A percentile compares a stretch with the other conserved stretches of the same genome.
Conservation (phyloP, 53 echinoderm and acorn worm genomes). For the Glandiceps talaboti region DNA sequence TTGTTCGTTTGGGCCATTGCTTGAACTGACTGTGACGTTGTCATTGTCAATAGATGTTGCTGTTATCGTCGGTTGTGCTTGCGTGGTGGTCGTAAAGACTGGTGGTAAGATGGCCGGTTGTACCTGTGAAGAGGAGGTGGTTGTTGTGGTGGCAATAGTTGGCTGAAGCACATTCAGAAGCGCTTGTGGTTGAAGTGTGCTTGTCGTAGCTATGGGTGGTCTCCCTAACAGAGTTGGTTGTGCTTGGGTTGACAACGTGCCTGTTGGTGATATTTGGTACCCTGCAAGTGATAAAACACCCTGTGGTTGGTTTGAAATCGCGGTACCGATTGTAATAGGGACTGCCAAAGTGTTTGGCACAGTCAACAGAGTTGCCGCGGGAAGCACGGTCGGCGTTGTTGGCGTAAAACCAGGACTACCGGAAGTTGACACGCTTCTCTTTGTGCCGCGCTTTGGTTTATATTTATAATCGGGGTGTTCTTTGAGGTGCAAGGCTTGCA, state of each 20-base stretch:
- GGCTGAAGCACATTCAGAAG: neutral
- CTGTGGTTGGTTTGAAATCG: neutral
- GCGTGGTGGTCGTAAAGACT: neutral
- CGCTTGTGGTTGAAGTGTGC: neutral
- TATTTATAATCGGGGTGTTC: neutral
- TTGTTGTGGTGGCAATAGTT: neutral
- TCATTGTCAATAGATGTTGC: neutral
- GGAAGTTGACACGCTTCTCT: too few relatives aligned
- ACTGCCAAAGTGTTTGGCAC: neutral
- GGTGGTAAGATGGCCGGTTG: neutral
- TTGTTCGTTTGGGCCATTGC: neutral
- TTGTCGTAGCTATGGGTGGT: neutral
- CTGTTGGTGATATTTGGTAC: neutral
- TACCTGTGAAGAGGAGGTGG: neutral
- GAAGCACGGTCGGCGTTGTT: neutral
- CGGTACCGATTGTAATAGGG: neutral
- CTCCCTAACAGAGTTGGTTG: neutral
- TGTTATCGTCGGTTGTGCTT: neutral
- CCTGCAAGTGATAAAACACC: neutral
- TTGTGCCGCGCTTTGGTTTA: neutral
- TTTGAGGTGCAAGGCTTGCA: neutral
- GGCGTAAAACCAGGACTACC: neutral
- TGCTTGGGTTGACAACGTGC: neutral
- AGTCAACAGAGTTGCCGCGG: neutral
- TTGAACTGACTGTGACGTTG: neutral